phyloP scores from a whole-genome alignment of 2,888 invertebrate species.

The Luffia ferchaultella region DNA sequence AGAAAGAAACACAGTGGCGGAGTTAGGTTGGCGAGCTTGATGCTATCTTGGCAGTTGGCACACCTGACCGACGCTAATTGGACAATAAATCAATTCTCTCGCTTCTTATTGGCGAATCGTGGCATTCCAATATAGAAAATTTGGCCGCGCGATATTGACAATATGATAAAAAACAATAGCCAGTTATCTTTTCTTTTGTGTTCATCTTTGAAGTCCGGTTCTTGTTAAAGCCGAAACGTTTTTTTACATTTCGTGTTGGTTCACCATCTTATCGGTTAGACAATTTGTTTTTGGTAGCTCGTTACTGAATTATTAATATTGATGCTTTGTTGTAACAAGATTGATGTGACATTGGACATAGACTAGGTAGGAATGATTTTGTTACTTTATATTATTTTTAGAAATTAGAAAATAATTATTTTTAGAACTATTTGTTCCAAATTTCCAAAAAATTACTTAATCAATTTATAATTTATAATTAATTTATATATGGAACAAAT shows the following conservation, averaged over 20 bases:
- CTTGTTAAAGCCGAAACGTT: constrained; percentile 55
- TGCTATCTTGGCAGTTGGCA: constrained; percentile 67
- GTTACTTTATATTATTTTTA: no score
- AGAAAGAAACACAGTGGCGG: constrained; percentile 33
- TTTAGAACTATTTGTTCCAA: no score
- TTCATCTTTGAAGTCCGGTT: constrained; percentile 57
- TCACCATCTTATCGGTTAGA: constrained; percentile 54
- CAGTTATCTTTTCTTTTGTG: constrained; percentile 64
- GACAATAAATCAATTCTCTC: constrained; percentile 67
- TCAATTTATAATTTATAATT: no score
- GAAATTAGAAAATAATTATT: no score
- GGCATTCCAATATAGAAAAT: constrained; percentile 67
- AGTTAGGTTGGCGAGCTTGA: constrained; percentile 62
- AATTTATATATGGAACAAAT: no score
- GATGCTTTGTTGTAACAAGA: constrained; percentile 29
- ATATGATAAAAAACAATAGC: constrained; percentile 62
- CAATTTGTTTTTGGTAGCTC: constrained; percentile 61
- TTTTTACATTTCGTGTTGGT: constrained; percentile 49
- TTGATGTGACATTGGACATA: constrained; percentile 26
- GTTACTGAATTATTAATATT: constrained; percentile 59
- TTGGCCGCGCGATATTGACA: constrained; percentile 66
- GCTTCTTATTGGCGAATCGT: constrained; percentile 66
- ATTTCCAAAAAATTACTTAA: no score
- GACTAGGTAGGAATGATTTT: neutral
- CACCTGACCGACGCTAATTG: constrained; percentile 68